Percentiles rank a stretch among this genome's conserved stretches.
phyloP scores from a whole-genome alignment of 1,140 invertebrate species.

The Diorhabda elongata region DNA sequence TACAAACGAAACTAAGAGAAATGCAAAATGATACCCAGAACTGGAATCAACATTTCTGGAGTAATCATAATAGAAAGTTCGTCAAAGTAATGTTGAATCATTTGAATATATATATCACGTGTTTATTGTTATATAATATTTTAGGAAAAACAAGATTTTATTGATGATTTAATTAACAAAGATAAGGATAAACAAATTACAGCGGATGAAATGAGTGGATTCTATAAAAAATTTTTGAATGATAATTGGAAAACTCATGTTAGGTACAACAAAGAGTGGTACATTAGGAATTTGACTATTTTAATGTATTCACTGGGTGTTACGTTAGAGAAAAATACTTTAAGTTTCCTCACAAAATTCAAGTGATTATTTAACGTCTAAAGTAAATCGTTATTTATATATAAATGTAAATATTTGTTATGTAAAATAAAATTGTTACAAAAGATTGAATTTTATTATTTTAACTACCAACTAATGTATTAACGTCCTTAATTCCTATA shows the following conservation, averaged over 20 bases:
- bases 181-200: constrained; percentile 53
- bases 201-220: constrained; percentile 80
- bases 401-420: no score
- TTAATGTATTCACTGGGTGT: constrained; percentile 58
- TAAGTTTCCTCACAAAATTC: not conserved
- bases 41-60: constrained; percentile 83
- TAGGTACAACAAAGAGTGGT: constrained; percentile 71
- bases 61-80: constrained; percentile 68
- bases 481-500: no score
- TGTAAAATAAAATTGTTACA: no score
- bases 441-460: no score
- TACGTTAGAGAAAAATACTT: constrained; percentile 35
- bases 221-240: constrained; percentile 78
- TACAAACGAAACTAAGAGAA: constrained; percentile 62
- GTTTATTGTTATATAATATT: constrained; percentile 8
- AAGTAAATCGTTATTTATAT: no score
- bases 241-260: constrained; percentile 69
- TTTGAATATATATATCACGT: constrained; percentile 5
- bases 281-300: constrained; percentile 65
- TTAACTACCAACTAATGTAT: no score
- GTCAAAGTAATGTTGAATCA: constrained; percentile 48
- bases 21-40: constrained; percentile 63
- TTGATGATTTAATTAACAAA: constrained; percentile 50
- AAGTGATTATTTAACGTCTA: no score
- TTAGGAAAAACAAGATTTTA: constrained; percentile 64